Conservation (phyloP, 2,797 vertebrate species). For the Coccyzus lansbergi region DNA sequence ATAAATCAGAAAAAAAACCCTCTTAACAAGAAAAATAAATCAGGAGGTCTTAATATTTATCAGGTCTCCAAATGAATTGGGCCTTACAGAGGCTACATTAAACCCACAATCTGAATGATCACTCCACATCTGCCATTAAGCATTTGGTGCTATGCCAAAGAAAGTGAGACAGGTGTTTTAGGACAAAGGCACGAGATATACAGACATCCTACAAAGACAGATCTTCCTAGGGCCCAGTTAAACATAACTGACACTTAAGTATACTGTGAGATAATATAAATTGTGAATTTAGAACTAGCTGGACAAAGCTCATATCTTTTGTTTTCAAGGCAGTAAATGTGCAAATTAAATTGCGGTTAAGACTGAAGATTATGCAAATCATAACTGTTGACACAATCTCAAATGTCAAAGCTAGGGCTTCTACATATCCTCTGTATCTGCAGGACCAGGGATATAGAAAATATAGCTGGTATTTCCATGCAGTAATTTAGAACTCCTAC, state of each 20-base stretch:
- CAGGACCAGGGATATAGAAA: background rate
- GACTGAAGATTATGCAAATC: background rate
- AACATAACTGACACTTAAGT: background rate
- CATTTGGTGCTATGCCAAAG: background rate
- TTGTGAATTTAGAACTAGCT: background rate
- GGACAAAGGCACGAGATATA: background rate
- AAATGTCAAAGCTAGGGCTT: background rate
- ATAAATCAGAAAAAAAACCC: constrained; percentile 24
- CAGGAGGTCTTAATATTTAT: background rate
- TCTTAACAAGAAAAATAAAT: constrained; percentile 30
- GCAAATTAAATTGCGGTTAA: background rate
- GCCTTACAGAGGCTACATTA: background rate
- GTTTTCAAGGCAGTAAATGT: background rate
- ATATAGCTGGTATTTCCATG: background rate
- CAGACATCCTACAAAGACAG: background rate
- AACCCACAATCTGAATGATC: background rate
- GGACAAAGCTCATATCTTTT: background rate
- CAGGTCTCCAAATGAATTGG: background rate
- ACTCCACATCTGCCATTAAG: background rate
- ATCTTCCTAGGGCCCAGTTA: background rate
- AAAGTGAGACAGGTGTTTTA: background rate
- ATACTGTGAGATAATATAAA: background rate
- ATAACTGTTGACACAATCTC: background rate
- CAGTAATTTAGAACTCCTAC: background rate
- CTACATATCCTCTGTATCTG: background rate